phyloP scores from a whole-genome alignment of 2,113 vertebrate species.

The Syrmaticus mikado region DNA sequence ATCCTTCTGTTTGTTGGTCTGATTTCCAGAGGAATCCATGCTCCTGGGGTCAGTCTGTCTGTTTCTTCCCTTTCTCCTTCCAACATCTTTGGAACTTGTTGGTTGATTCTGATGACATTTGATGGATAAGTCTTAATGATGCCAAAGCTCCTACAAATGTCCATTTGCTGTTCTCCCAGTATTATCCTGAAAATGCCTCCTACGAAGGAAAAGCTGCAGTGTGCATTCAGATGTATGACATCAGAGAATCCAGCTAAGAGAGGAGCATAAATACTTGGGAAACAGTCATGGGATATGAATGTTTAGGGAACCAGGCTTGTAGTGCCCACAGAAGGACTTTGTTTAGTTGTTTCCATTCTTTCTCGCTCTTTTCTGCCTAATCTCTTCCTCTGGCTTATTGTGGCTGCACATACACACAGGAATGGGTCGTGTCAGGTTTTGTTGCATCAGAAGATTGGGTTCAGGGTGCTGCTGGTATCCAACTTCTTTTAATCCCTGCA shows the following conservation, averaged over 20 bases:
- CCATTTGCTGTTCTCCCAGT: not conserved
- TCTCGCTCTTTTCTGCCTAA: not conserved
- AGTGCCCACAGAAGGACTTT: not conserved
- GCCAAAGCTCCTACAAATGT: not conserved
- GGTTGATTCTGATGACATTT: not conserved
- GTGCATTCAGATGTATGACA: fast-evolving
- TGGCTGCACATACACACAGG: not conserved
- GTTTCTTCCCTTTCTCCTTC: not conserved
- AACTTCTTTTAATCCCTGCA: conserved; percentile 17
- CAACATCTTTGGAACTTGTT: fast-evolving
- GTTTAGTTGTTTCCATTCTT: no score
- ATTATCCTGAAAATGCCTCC: not conserved
- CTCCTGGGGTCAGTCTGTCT: not conserved
- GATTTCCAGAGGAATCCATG: not conserved
- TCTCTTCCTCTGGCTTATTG: not conserved
- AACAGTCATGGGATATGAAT: not conserved
- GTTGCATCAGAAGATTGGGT: not conserved
- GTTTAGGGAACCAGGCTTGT: not conserved
- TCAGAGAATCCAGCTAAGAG: not conserved
- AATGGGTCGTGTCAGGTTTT: not conserved
- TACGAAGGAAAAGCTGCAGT: not conserved
- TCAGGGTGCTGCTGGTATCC: not conserved
- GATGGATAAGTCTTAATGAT: not conserved
- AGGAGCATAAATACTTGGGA: not conserved
- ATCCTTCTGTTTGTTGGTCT: not conserved